Conservation (phyloP, 2,797 vertebrate species). For the Petrocephalus schoutedeni region DNA sequence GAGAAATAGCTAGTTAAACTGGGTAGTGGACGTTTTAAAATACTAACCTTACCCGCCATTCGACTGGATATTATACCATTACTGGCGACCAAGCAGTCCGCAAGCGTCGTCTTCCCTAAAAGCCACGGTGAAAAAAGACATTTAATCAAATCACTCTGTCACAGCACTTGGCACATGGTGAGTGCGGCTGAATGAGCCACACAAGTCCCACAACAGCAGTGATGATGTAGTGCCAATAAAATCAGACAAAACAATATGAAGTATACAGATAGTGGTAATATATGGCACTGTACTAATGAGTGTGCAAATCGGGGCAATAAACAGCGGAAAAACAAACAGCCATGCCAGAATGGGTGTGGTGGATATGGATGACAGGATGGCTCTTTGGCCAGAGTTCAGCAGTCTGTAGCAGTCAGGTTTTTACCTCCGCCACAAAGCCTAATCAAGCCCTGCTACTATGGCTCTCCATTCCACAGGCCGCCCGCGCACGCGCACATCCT, state of each 20-base stretch:
- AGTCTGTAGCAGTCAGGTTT: neutral
- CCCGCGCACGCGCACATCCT: neutral
- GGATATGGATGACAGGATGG: neutral
- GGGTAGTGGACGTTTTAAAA: neutral
- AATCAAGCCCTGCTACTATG: neutral
- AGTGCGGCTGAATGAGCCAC: neutral
- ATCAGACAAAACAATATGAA: neutral
- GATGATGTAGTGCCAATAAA: neutral
- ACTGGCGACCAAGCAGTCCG: slow-evolving; percentile 89
- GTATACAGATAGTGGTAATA: neutral
- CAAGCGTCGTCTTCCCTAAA: slow-evolving; percentile 91
- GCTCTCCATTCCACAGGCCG: neutral
- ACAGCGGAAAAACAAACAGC: neutral
- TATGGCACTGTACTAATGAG: neutral
- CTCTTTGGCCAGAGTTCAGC: neutral
- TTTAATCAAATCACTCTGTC: neutral
- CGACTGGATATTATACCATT: slow-evolving; percentile 94
- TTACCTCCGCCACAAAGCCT: neutral
- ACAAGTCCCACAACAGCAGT: neutral
- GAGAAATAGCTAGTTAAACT: neutral
- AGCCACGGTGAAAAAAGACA: slow-evolving; percentile 2
- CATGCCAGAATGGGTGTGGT: neutral
- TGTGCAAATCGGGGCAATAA: neutral
- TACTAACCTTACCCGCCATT: slow-evolving; percentile 83
- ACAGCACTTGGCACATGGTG: too few species aligned